Conservation (phyloP, 2,797 vertebrate species). For the Tangara arthus region DNA sequence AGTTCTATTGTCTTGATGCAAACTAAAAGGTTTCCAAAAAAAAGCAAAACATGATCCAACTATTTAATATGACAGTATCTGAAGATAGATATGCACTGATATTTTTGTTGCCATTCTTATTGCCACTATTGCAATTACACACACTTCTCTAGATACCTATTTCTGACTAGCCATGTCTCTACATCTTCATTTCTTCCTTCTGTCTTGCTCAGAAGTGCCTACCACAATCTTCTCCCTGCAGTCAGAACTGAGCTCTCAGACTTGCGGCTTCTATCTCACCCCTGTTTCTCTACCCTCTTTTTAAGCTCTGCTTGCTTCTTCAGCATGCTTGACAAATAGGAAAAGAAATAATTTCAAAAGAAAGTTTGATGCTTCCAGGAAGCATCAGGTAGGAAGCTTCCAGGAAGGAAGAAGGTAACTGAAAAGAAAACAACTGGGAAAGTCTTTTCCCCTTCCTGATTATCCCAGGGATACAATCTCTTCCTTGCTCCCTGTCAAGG, state of each 20-base stretch:
- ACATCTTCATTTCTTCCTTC: background rate
- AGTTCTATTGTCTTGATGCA: background rate
- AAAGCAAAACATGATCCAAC: background rate
- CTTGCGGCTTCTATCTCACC: background rate
- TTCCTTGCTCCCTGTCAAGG: background rate
- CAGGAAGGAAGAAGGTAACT: background rate
- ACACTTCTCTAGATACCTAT: background rate
- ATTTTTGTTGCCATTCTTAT: background rate
- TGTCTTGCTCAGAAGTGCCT: background rate
- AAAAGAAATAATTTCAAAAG: background rate
- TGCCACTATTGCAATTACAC: background rate
- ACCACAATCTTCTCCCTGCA: background rate
- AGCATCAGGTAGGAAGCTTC: background rate
- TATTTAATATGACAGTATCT: background rate
- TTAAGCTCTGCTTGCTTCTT: background rate
- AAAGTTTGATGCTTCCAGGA: background rate
- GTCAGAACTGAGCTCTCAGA: background rate
- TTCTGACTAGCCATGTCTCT: background rate
- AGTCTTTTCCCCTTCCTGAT: background rate
- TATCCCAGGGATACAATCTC: background rate
- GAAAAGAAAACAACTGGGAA: background rate
- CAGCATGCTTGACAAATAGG: background rate
- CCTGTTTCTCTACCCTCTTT: background rate
- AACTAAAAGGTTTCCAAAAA: background rate
- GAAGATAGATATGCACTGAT: background rate